Evolutionary conservation across 2,888 invertebrate species (phyloP), one percentile per base, ranked within the genome.

Genomic region (Mycalesis mineus): DNA sequence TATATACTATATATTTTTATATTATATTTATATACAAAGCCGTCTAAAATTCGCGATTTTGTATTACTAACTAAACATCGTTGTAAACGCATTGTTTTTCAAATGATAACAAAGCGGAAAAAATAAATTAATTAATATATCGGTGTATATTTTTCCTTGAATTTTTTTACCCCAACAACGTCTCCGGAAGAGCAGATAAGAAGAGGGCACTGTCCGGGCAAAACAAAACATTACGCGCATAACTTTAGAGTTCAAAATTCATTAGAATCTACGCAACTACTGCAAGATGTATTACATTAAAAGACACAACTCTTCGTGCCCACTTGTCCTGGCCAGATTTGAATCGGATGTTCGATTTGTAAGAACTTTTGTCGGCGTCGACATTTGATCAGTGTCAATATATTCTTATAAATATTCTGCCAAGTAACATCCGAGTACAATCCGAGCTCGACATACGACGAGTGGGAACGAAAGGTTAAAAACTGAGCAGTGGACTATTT

Each of bases 131-230:
- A 29, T 28, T 29, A 5, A 28, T 37, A 36, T 48, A 58, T 48
- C 14, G 41, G 45, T 45, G 55, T 42, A 51, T 55, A 33, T 50
- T 53, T 22, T 59, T 45, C 33, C 28, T 9, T 8, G 9, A 48
- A 45, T 6, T 67, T 68, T n/a, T 68, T 77, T 80, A 84, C 82
- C 83, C 82, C 80, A 80, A 81, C 11, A 36, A 36, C 61, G 78
- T 71, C 57, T 82, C 82, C 73, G 82, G 80, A 71, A 82, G 83
- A 77, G 81, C 77, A 57, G 83, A 73, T 57, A 81, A 72, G 73
- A 82, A 83, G 68, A 82, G 80, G 57, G 76, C 79, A 71, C 82
- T 83, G 73, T 71, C 67, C 74, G 68, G 69, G 63, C 66, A 78
- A 72, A 77, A 74, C 64, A 74, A 68, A 70, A 69, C 61, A 62